A percentile compares a stretch with the other conserved stretches of the same genome.
These are phyloP conservation scores for Panulirus ornatus DNA, from an alignment of 1,140 invertebrate species.

Conservation along the genomic window DNA sequence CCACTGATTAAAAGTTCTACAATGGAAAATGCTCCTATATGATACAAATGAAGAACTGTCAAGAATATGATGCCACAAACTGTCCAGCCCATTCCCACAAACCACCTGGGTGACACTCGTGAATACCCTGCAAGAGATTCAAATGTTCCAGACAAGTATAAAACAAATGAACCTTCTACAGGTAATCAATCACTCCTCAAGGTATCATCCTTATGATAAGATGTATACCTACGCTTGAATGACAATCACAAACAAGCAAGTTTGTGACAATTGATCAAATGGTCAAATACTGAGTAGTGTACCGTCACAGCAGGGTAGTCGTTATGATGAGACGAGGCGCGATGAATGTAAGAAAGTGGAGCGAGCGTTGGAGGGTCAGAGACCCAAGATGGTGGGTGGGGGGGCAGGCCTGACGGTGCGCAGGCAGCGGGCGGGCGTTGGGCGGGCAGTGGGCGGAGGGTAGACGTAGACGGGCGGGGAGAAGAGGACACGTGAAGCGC, in stretches of 20 bases:
- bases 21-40: slow-evolving; percentile 67
- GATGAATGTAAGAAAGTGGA: slow-evolving; percentile 74
- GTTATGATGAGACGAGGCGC: slow-evolving; percentile 71
- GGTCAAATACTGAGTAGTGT: slow-evolving; percentile 73
- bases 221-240: slow-evolving; percentile 65
- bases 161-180: slow-evolving; percentile 69
- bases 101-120: slow-evolving; percentile 72
- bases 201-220: slow-evolving; percentile 58
- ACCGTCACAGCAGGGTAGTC: slow-evolving; percentile 74
- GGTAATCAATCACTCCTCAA: slow-evolving; percentile 65
- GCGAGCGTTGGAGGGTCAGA: slow-evolving; percentile 72
- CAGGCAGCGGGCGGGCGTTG: slow-evolving; percentile 72
- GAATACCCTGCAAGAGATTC: slow-evolving; percentile 67
- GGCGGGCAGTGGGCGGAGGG: slow-evolving; percentile 73
- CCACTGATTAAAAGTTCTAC: background rate
- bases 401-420: slow-evolving; percentile 73
- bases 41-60: slow-evolving; percentile 28
- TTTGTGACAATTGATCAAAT: slow-evolving; percentile 71
- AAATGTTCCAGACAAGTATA: slow-evolving; percentile 61
- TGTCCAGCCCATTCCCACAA: slow-evolving; percentile 70
- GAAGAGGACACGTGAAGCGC: slow-evolving; percentile 73
- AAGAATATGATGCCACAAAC: slow-evolving; percentile 60
- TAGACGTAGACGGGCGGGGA: slow-evolving; percentile 73
- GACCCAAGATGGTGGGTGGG: slow-evolving; percentile 74
- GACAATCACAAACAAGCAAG: slow-evolving; percentile 66